phyloP scores from a whole-genome alignment of 1,140 invertebrate species.

The Leptinotarsa lineolata region DNA sequence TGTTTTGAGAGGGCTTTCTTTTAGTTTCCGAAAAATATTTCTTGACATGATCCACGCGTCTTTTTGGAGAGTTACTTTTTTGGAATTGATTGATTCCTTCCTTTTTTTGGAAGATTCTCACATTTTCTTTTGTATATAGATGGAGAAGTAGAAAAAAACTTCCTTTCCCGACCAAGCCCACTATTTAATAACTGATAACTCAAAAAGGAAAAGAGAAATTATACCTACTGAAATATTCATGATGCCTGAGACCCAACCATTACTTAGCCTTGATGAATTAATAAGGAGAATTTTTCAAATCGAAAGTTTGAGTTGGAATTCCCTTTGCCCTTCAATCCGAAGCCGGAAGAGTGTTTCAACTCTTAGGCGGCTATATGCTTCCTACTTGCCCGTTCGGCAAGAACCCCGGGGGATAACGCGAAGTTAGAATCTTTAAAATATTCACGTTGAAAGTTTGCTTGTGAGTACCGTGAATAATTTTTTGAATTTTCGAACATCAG shows the following conservation, averaged over 20 bases:
- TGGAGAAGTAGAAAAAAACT: too few species aligned
- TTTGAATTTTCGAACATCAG: neutral
- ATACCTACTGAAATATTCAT: neutral
- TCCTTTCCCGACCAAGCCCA: too few species aligned
- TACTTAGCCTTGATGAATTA: slow-evolving; percentile 4
- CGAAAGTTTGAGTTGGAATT: slow-evolving; percentile 3
- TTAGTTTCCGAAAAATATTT: too few species aligned
- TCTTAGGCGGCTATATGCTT: slow-evolving; percentile 24
- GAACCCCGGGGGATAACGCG: slow-evolving; percentile 26
- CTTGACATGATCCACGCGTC: too few species aligned
- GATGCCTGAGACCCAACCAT: neutral
- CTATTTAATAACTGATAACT: too few species aligned
- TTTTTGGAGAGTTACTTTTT: too few species aligned
- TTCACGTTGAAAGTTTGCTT: slow-evolving; percentile 39
- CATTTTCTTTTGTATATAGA: too few species aligned
- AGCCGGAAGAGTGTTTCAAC: slow-evolving; percentile 18
- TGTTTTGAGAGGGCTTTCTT: too few species aligned
- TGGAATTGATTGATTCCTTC: too few species aligned
- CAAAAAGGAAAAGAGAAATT: neutral
- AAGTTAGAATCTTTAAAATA: slow-evolving; percentile 37
- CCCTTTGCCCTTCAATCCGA: slow-evolving; percentile 1
- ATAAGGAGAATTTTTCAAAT: slow-evolving; percentile 4
- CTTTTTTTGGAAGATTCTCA: too few species aligned
- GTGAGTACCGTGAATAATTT: slow-evolving; percentile 34
- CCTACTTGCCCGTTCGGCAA: slow-evolving; percentile 30